These are phyloP conservation scores for Grallaria varia DNA, from an alignment of 2,113 vertebrate species.

Conservation along the genomic window DNA sequence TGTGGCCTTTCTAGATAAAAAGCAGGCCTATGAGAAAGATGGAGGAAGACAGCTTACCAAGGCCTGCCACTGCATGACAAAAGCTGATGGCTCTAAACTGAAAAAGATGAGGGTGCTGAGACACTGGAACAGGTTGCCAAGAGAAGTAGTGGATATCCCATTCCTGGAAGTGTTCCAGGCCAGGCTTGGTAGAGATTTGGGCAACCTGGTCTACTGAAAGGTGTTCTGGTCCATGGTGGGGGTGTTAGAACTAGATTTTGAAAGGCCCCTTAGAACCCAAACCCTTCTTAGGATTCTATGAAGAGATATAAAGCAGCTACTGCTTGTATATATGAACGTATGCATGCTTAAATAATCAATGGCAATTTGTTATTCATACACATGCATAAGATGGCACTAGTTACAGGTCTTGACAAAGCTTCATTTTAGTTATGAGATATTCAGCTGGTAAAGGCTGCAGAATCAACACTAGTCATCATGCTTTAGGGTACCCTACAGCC, in stretches of 20 bases:
- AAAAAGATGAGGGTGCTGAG: not conserved
- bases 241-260: not conserved
- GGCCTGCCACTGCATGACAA: not conserved
- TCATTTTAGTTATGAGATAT: not conserved
- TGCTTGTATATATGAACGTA: not conserved
- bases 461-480: not conserved
- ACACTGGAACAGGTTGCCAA: not conserved
- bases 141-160: fast-evolving
- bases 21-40: not conserved
- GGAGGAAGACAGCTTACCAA: not conserved
- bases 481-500: not conserved
- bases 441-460: not conserved
- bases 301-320: not conserved
- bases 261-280: not conserved
- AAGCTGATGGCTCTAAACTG: not conserved
- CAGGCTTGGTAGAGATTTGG: not conserved
- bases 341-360: not conserved
- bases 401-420: not conserved
- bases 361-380: not conserved
- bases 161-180: not conserved
- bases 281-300: not conserved
- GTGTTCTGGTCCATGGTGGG: fast-evolving
- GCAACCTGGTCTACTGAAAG: fast-evolving
- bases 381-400: not conserved
- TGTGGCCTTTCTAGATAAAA: not conserved